Percentiles rank a stretch among this genome's conserved stretches.
These are phyloP conservation scores for Epinotia brunnichana DNA, from an alignment of 2,888 invertebrate species.

Conservation along the genomic window DNA sequence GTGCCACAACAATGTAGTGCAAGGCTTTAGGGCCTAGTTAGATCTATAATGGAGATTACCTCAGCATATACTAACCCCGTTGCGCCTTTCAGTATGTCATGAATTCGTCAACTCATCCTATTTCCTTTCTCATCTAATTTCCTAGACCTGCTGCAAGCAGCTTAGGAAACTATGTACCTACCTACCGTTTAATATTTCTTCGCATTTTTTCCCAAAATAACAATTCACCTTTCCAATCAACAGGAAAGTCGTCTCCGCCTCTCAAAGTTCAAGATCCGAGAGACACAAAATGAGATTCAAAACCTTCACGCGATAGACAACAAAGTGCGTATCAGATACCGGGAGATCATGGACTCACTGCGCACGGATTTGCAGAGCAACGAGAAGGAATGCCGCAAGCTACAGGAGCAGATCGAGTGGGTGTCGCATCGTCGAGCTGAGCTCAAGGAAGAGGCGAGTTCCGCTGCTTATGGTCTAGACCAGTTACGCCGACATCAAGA, in stretches of 20 bases:
- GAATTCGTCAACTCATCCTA: too few species aligned
- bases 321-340: slow-evolving; percentile 65
- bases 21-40: too few species aligned
- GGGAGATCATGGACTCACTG: slow-evolving; percentile 71
- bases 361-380: slow-evolving; percentile 66
- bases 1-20: too few species aligned
- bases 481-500: slow-evolving; percentile 7
- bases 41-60: too few species aligned
- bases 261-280: slow-evolving; percentile 75
- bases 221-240: neutral
- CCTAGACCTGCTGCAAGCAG: too few species aligned
- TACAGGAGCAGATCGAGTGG: slow-evolving; percentile 80
- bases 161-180: too few species aligned
- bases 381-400: slow-evolving; percentile 73
- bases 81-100: too few species aligned
- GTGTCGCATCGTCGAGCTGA: slow-evolving; percentile 72
- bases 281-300: slow-evolving; percentile 76
- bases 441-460: slow-evolving; percentile 69
- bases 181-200: too few species aligned
- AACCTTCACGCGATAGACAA: slow-evolving; percentile 74
- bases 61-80: too few species aligned
- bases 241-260: slow-evolving; percentile 76
- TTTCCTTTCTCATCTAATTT: too few species aligned
- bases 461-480: neutral
- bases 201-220: neutral